These are phyloP conservation scores for Thaumetopoea pityocampa DNA, from an alignment of 1,140 invertebrate species.

Conservation along the genomic window DNA sequence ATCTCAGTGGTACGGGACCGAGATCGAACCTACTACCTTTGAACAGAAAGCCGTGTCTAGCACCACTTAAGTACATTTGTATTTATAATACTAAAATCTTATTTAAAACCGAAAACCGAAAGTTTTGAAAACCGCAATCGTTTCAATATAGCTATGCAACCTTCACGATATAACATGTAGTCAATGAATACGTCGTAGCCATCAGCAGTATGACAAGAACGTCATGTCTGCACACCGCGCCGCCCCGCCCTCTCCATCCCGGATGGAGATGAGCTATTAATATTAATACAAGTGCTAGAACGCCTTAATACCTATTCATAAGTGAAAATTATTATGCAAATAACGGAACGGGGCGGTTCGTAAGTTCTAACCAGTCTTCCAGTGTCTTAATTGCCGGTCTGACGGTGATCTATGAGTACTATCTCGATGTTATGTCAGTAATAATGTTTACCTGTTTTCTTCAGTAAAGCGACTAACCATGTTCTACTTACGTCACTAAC, in stretches of 20 bases:
- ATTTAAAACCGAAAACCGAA: too few relatives aligned
- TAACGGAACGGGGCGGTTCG: slow-evolving; percentile 54
- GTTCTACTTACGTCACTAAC: too few relatives aligned
- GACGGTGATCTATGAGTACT: slow-evolving; percentile 37
- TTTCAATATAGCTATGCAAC: too few relatives aligned
- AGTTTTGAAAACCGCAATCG: too few relatives aligned
- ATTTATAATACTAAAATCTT: too few relatives aligned
- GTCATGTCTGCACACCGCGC: slow-evolving; percentile 32
- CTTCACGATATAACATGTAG: too few relatives aligned
- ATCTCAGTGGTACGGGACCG: too few relatives aligned
- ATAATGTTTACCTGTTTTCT: slow-evolving; percentile 31
- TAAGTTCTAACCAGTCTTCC: slow-evolving; percentile 43
- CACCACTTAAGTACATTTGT: too few relatives aligned
- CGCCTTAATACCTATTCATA: slow-evolving; percentile 72
- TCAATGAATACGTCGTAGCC: slow-evolving; percentile 35
- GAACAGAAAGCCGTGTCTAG: too few relatives aligned
- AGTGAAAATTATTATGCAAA: slow-evolving; percentile 76
- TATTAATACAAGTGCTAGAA: slow-evolving; percentile 72
- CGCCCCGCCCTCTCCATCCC: slow-evolving; percentile 41
- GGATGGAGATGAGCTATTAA: slow-evolving; percentile 51
- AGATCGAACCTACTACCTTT: too few relatives aligned
- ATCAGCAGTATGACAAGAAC: slow-evolving; percentile 54
- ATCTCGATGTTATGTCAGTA: slow-evolving; percentile 28
- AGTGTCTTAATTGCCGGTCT: slow-evolving; percentile 45
- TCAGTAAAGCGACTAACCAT: too few relatives aligned